phyloP scores from a whole-genome alignment of 2,888 invertebrate species.

The Drosophila aldrichi region DNA sequence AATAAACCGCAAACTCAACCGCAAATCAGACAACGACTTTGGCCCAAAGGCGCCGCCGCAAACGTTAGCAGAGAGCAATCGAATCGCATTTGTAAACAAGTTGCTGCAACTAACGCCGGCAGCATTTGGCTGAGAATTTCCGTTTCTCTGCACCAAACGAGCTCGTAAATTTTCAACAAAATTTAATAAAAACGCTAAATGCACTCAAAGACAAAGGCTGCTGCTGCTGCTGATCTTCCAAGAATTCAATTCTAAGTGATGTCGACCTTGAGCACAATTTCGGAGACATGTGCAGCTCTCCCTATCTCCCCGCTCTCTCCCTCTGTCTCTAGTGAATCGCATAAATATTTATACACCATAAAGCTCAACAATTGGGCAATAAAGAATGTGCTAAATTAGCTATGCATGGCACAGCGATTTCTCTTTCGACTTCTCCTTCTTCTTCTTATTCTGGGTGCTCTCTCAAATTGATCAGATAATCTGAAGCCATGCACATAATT shows the following conservation, averaged over 20 bases:
- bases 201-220: slow-evolving; percentile 29
- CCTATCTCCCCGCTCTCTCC: neutral
- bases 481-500: slow-evolving; percentile 32
- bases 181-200: slow-evolving; percentile 56
- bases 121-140: slow-evolving; percentile 62
- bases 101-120: slow-evolving; percentile 53
- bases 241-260: slow-evolving; percentile 37
- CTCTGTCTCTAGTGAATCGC: slow-evolving; percentile 17
- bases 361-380: slow-evolving; percentile 54
- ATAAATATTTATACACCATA: slow-evolving; percentile 62
- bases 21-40: slow-evolving; percentile 67
- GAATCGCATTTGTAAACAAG: slow-evolving; percentile 59
- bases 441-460: slow-evolving; percentile 29
- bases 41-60: slow-evolving; percentile 71
- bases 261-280: slow-evolving; percentile 51
- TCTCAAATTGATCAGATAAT: slow-evolving; percentile 38
- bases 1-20: slow-evolving; percentile 70
- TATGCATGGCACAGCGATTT: slow-evolving; percentile 43
- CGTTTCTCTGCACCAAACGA: slow-evolving; percentile 34
- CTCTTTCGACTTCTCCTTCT: neutral
- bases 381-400: slow-evolving; percentile 56
- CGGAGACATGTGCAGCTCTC: slow-evolving; percentile 29
- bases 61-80: slow-evolving; percentile 25
- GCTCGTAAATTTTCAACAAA: slow-evolving; percentile 58
- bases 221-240: slow-evolving; percentile 38